phyloP scores from a whole-genome alignment of 2,888 invertebrate genomes.

The Caenorhabditis panamensis region DNA sequence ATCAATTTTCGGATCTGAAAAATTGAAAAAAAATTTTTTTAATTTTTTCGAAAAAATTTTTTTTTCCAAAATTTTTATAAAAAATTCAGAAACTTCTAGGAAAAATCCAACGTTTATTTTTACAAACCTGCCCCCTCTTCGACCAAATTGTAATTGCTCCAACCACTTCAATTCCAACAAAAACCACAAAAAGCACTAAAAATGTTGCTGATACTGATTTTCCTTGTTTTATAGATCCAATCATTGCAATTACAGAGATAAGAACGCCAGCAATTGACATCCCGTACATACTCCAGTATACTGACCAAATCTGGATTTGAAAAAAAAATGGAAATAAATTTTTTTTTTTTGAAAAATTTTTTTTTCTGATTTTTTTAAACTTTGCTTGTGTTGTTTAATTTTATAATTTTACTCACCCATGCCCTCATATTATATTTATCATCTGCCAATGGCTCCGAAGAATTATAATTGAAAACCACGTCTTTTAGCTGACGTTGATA shows the following conservation, averaged over 20 bases:
- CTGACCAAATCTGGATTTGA: background rate
- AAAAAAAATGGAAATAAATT: too few species aligned
- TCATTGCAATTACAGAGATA: background rate
- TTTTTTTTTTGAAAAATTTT: slow-evolving; percentile 6
- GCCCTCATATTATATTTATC: slow-evolving; percentile 6
- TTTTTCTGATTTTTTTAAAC: background rate
- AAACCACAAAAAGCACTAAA: too few species aligned
- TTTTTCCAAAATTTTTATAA: too few species aligned
- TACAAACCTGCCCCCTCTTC: slow-evolving; percentile 4
- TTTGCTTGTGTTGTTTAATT: too few species aligned
- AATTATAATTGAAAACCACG: slow-evolving; percentile 33
- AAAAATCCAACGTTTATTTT: slow-evolving; percentile 40
- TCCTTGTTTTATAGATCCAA: background rate
- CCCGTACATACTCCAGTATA: background rate
- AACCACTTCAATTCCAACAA: too few species aligned
- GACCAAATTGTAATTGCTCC: too few species aligned
- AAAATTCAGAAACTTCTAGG: slow-evolving; percentile 37
- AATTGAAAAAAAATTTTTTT: background rate
- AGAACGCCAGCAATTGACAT: background rate
- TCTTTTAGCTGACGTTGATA: slow-evolving; percentile 39
- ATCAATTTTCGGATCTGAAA: background rate
- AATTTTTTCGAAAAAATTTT: background rate
- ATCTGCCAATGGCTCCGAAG: background rate
- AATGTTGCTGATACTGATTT: too few species aligned
- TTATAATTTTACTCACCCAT: background rate